Evolutionary conservation across 2,797 vertebrate species (phyloP), one percentile per base, ranked within the genome.

Genomic region (Zalophus californianus): DNA sequence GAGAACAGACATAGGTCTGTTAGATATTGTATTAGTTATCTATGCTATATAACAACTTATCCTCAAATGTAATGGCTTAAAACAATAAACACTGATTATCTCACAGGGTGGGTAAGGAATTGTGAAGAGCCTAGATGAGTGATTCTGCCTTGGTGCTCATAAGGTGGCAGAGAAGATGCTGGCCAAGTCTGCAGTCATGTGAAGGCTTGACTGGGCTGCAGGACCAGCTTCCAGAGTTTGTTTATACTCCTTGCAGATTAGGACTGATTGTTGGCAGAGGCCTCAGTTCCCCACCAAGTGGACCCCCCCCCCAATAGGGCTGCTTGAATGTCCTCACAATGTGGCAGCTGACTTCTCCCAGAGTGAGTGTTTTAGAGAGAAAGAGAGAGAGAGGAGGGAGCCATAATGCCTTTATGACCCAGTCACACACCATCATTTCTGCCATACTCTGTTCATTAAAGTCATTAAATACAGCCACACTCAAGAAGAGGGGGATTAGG

Each of bases 1-100:
- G 35, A 97, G 38, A 86, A 95, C 52, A 82, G 56, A 86, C 23
- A 32, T 41, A 79, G 44, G 20, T 86, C 64, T 95, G 7, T 35
- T 78, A 82, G 35, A 70, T 44, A 41, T 14, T 52, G 0, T 73
- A 78, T 93, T 78, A 56, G 54, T 96, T 97, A 79, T 91, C 85
- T 96, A 18, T 90, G 32, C 77, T 64, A 20, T 32, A 12, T 91
- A 94, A 94, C 38, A 96, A 89, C 95, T 75, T 84, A 88, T 18
- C 38, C n/a, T 68, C 16, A 70, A 94, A 79, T 54, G 35, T 58
- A 95, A 58, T 78, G 52, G 13, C 35, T 62, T 97, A 56, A 91
- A 92, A 90, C 38, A 78, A 58, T 68, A 77, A 90, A 70, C 48
- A 70, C 9, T 68, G 73, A 52, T 56, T 86, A 80, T 77, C 41